Conservation (phyloP, 2,113 vertebrate species). For the Melanostigma gelatinosum region DNA sequence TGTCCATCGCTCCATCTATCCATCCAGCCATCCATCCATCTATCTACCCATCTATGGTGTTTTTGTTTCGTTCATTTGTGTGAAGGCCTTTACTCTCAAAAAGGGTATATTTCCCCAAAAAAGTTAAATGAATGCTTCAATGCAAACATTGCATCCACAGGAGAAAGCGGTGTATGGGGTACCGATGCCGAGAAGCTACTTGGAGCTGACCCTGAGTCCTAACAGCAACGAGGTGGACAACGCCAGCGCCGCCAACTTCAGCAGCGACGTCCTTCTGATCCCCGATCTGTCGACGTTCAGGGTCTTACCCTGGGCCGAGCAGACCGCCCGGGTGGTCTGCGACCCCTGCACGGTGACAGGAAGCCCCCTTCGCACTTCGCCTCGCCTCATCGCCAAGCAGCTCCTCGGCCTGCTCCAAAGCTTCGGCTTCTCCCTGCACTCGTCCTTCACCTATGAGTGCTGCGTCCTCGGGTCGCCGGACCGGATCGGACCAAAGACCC, state of each 20-base stretch:
- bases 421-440: slow-evolving; percentile 87
- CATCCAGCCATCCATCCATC: neutral
- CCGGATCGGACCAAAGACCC: slow-evolving; percentile 87
- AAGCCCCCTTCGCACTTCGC: slow-evolving; percentile 88
- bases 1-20: neutral
- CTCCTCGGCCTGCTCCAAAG: slow-evolving; percentile 88
- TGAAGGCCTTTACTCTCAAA: neutral
- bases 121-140: neutral
- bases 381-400: slow-evolving; percentile 89
- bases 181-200: slow-evolving; percentile 91
- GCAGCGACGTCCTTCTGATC: slow-evolving; percentile 91
- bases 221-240: slow-evolving; percentile 89
- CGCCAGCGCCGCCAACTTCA: slow-evolving; percentile 86
- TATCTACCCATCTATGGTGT: neutral
- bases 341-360: slow-evolving; percentile 90
- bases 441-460: slow-evolving; percentile 94
- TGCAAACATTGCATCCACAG: slow-evolving; percentile 71
- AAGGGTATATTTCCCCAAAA: neutral
- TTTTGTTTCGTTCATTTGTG: neutral
- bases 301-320: slow-evolving; percentile 90
- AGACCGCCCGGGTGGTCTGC: slow-evolving; percentile 92
- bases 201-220: slow-evolving; percentile 90
- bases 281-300: slow-evolving; percentile 91
- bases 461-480: slow-evolving; percentile 89
- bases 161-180: slow-evolving; percentile 91